phyloP scores from a whole-genome alignment of 1,140 invertebrate species.

The Plectus sambesii region DNA sequence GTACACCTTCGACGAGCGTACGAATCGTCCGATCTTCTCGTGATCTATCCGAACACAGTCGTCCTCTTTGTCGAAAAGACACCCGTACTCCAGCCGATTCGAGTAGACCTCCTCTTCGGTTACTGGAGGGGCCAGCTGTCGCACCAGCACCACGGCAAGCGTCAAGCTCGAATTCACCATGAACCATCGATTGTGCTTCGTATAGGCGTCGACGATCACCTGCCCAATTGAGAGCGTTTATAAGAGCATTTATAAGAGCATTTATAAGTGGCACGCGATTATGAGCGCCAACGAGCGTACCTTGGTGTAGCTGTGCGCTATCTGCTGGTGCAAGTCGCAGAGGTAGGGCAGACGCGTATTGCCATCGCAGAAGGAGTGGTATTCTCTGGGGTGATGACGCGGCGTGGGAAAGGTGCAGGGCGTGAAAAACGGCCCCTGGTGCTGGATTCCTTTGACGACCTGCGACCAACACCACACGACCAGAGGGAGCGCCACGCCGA shows the following conservation, averaged over 20 bases:
- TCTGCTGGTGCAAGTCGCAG: slow-evolving; percentile 12
- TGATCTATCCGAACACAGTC: slow-evolving; percentile 7
- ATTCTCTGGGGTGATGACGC: slow-evolving; percentile 5
- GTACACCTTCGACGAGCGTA: not conserved
- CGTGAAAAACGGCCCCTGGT: slow-evolving; percentile 10
- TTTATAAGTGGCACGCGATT: too few species aligned
- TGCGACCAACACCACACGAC: too few species aligned
- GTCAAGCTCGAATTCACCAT: slow-evolving; percentile 4
- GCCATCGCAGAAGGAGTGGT: slow-evolving; percentile 2
- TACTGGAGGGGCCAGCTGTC: not conserved
- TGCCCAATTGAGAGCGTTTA: not conserved
- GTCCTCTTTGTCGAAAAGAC: slow-evolving; percentile 8
- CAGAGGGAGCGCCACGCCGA: too few species aligned
- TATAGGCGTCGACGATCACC: slow-evolving; percentile 1
- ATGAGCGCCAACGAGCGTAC: too few species aligned
- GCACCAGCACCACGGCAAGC: slow-evolving; percentile 7
- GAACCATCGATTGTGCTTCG: slow-evolving; percentile 4
- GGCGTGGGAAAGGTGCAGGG: slow-evolving; percentile 9
- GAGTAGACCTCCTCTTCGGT: slow-evolving; percentile 4
- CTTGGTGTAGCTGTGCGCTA: too few species aligned
- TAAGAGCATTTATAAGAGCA: too few species aligned
- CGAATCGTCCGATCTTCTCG: slow-evolving; percentile 3
- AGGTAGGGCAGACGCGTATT: slow-evolving; percentile 1
- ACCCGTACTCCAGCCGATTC: slow-evolving; percentile 5
- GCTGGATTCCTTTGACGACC: too few species aligned